Conservation (phyloP, 2,797 vertebrate genomes). For the Clarias laeviceps region DNA sequence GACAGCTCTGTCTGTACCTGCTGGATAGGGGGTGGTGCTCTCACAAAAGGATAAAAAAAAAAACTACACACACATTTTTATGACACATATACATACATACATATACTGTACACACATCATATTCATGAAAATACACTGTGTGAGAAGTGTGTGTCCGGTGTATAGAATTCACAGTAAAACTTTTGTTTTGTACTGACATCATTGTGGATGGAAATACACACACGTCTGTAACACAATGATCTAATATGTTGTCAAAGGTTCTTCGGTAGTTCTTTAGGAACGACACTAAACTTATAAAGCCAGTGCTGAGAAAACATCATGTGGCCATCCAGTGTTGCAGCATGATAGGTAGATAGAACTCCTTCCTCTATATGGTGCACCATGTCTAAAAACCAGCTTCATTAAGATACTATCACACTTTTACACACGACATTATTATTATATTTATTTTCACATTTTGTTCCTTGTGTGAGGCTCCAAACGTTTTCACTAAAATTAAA, state of each 20-base stretch:
- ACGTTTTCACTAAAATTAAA: background rate
- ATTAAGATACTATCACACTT: background rate
- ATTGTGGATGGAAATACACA: background rate
- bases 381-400: background rate
- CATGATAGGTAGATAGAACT: no score
- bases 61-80: background rate
- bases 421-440: background rate
- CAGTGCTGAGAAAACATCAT: background rate
- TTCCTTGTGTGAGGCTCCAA: background rate
- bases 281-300: background rate
- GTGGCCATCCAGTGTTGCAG: background rate
- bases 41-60: constrained; percentile 4
- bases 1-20: constrained; percentile 62
- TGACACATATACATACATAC: background rate
- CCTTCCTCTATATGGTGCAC: background rate
- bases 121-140: background rate
- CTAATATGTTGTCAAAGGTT: background rate
- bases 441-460: constrained; percentile 8
- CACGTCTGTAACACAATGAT: background rate
- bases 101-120: no score
- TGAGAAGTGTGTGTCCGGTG: constrained; percentile 1
- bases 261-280: background rate
- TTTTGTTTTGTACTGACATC: constrained; percentile 7
- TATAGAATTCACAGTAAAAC: background rate
- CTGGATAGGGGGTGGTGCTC: constrained; percentile 37